Percentiles rank a stretch among this genome's conserved stretches.
These are phyloP conservation scores for Donacobius atricapilla DNA, from an alignment of 2,113 vertebrate genomes.

Conservation along the genomic window DNA sequence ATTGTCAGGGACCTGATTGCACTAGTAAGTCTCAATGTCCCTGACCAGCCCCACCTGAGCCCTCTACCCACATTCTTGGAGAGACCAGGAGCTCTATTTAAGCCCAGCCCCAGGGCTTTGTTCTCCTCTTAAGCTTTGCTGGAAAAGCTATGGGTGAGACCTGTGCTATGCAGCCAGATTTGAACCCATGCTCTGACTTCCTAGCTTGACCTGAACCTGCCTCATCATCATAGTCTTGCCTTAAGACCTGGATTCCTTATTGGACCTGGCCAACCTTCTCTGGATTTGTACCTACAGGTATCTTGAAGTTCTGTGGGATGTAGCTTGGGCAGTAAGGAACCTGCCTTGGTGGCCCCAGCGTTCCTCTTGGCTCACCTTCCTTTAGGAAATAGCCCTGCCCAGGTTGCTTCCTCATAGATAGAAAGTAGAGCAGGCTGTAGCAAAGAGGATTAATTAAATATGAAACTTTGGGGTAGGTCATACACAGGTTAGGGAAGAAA, in stretches of 20 bases:
- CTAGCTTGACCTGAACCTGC: neutral
- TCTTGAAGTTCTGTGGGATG: neutral
- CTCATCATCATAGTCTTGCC: neutral
- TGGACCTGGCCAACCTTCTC: neutral
- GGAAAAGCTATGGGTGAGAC: rapidly evolving
- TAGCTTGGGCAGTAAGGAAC: neutral
- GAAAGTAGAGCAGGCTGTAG: neutral
- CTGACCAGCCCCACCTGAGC: neutral
- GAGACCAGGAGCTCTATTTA: neutral
- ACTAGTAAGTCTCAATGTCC: neutral
- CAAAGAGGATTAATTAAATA: neutral
- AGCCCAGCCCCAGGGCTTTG: rapidly evolving
- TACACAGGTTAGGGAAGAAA: neutral
- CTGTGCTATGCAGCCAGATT: rapidly evolving
- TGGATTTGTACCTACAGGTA: neutral
- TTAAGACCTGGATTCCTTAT: neutral
- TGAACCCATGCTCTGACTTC: rapidly evolving
- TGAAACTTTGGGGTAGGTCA: neutral
- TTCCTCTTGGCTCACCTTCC: neutral
- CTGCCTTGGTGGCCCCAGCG: neutral
- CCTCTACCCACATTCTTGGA: neutral
- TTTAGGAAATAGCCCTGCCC: neutral
- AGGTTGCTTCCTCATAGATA: neutral
- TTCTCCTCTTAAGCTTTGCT: rapidly evolving
- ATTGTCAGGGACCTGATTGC: neutral